These are phyloP conservation scores for Torymus aiolomorphi DNA, from an alignment of 2,888 invertebrate genomes.

Conservation along the genomic window DNA sequence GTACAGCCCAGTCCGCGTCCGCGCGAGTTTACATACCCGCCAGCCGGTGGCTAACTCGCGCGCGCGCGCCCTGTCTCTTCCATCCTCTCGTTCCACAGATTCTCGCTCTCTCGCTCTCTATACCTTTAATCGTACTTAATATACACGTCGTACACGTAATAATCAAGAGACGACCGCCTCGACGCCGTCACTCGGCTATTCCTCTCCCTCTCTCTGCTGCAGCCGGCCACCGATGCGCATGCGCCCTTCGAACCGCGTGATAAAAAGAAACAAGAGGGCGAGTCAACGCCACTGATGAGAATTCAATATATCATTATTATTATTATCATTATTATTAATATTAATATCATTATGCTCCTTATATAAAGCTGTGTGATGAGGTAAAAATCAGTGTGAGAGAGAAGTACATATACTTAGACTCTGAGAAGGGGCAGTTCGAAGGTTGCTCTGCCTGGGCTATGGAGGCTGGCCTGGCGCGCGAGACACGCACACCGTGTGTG, in stretches of 20 bases:
- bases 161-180: slow-evolving; percentile 39
- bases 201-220: slow-evolving; percentile 17
- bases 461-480: too few species aligned
- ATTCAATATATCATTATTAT: neutral
- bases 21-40: slow-evolving; percentile 31
- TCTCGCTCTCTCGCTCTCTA: slow-evolving; percentile 7
- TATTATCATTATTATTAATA: too few species aligned
- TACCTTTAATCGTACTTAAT: slow-evolving; percentile 34
- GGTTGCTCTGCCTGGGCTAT: neutral
- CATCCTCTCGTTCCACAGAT: neutral
- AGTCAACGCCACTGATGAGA: slow-evolving; percentile 31
- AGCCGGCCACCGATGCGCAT: slow-evolving; percentile 4
- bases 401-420: too few species aligned
- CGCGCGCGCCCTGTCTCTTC: neutral
- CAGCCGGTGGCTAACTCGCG: slow-evolving; percentile 34
- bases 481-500: too few species aligned
- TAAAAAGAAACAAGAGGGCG: slow-evolving; percentile 24
- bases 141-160: slow-evolving; percentile 45
- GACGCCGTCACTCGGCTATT: neutral
- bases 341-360: too few species aligned
- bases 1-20: neutral
- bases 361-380: too few species aligned
- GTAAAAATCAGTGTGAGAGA: too few species aligned
- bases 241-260: neutral
- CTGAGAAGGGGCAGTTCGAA: neutral